Conservation (phyloP, 1,140 invertebrate genomes). For the Ostrea denselamellosa region DNA sequence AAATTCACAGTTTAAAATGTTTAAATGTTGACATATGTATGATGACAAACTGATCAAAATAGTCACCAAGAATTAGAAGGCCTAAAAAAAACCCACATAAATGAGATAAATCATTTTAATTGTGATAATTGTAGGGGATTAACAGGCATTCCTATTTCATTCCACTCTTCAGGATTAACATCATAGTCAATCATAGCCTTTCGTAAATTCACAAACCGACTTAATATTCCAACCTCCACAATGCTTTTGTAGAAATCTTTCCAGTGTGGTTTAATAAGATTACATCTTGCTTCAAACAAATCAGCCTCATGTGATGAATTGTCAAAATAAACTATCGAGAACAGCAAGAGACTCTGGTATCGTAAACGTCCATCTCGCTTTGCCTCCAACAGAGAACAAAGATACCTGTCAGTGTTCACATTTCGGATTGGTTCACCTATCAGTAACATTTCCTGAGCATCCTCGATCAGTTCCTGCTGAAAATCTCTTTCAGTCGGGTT, state of each 20-base stretch:
- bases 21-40: too few species aligned
- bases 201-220: conserved; percentile 86
- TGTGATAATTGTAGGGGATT: conserved; percentile 30
- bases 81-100: not conserved
- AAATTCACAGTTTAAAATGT: too few species aligned
- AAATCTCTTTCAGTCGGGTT: conserved; percentile 86
- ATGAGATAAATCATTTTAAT: not conserved
- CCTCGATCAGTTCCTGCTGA: conserved; percentile 81
- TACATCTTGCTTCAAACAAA: conserved; percentile 86
- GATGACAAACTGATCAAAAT: too few species aligned
- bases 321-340: conserved; percentile 88
- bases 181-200: conserved; percentile 89
- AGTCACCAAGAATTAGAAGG: too few species aligned
- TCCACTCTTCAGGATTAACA: conserved; percentile 83
- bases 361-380: conserved; percentile 85
- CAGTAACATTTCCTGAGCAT: conserved; percentile 83
- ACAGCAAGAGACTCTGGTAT: conserved; percentile 84
- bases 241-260: conserved; percentile 80
- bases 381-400: conserved; percentile 83
- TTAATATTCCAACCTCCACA: conserved; percentile 88
- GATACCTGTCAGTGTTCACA: conserved; percentile 83
- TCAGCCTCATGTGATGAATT: conserved; percentile 84
- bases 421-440: conserved; percentile 85
- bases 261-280: conserved; percentile 82
- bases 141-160: conserved; percentile 58